Conservation (phyloP, 2,113 vertebrate genomes). For the Raja brachyura region DNA sequence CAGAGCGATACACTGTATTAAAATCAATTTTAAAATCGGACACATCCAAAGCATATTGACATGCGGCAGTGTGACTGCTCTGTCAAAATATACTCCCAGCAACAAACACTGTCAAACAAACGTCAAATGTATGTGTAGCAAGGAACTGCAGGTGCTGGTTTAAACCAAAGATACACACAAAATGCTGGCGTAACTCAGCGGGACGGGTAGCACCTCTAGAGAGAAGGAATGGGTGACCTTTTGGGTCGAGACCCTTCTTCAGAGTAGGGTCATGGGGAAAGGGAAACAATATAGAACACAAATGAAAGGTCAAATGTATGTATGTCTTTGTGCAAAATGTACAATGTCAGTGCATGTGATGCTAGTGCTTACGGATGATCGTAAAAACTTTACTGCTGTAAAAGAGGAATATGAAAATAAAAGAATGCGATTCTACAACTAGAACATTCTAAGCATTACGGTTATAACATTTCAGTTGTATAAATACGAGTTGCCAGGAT, state of each 20-base stretch:
- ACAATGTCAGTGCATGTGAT: not conserved
- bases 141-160: no score
- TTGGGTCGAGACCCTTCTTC: no score
- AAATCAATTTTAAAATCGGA: not conserved
- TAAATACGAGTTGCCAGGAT: not conserved
- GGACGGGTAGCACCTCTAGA: no score
- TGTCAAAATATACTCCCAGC: not conserved
- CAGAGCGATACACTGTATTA: not conserved
- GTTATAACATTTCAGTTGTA: not conserved
- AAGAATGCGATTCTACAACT: not conserved
- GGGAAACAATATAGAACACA: no score
- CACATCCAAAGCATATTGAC: not conserved
- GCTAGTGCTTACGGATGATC: no score
- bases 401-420: not conserved
- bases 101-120: not conserved
- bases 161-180: no score
- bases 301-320: no score
- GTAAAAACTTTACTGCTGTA: not conserved
- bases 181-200: no score
- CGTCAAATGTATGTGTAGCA: no score
- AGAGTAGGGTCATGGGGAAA: no score
- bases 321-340: not conserved
- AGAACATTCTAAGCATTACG: not conserved
- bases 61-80: not conserved
- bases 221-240: no score